Evolutionary conservation across 1,140 invertebrate species (phyloP).

Genomic region (Trichonephila clavipes): DNA sequence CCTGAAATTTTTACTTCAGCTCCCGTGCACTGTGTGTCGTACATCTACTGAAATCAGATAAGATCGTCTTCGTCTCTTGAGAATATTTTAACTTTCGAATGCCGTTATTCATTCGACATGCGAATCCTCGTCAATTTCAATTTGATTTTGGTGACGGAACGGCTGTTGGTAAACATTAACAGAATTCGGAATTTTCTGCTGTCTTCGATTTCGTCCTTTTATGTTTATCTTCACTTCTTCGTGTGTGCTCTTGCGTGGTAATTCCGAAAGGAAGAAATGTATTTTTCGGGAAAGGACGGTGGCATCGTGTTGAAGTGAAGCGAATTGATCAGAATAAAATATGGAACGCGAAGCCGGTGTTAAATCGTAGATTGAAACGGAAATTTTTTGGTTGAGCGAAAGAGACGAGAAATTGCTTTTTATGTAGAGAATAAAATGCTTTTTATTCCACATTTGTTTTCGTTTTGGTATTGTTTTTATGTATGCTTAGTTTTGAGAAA

Average conservation of each 20-base stretch:
- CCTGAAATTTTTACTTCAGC: background rate
- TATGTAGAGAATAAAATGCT: slow-evolving; percentile 46
- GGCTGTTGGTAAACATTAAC: slow-evolving; percentile 69
- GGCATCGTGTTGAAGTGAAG: slow-evolving; percentile 36
- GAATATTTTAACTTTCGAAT: slow-evolving; percentile 53
- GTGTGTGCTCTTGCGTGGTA: slow-evolving; percentile 56
- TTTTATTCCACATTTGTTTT: background rate
- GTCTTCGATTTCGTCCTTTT: slow-evolving; percentile 57
- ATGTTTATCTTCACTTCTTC: slow-evolving; percentile 49
- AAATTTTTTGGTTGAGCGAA: slow-evolving; percentile 48
- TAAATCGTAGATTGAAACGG: slow-evolving; percentile 58
- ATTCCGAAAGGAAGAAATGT: slow-evolving; percentile 37
- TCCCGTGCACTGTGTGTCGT: background rate
- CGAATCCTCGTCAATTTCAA: slow-evolving; percentile 67
- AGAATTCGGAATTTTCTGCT: slow-evolving; percentile 58
- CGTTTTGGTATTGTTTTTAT: slow-evolving; percentile 1
- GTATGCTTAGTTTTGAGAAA: background rate
- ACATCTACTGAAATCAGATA: slow-evolving; percentile 49
- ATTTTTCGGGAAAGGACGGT: slow-evolving; percentile 10
- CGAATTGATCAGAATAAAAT: slow-evolving; percentile 67
- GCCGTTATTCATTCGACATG: slow-evolving; percentile 43
- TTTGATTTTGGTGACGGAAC: slow-evolving; percentile 57
- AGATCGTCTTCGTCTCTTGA: slow-evolving; percentile 39
- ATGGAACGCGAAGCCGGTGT: slow-evolving; percentile 28
- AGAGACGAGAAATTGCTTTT: slow-evolving; percentile 64